These are phyloP conservation scores for Drosophila mulleri DNA, from an alignment of 2,888 invertebrate genomes.

Conservation along the genomic window DNA sequence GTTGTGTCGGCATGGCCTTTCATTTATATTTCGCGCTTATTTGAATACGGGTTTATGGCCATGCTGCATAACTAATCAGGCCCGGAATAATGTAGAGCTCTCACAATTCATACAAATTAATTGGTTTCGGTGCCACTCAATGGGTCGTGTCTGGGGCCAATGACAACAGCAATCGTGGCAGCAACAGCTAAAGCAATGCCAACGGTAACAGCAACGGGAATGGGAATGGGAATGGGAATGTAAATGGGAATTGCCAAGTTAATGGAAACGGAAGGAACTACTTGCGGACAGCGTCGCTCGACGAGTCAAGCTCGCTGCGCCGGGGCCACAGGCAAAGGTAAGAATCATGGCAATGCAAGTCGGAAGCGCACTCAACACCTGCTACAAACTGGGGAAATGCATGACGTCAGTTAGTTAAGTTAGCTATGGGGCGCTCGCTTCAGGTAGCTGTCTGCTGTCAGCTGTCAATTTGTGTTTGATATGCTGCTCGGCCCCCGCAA, in stretches of 20 bases:
- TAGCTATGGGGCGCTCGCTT: slow-evolving; percentile 1
- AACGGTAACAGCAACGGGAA: not conserved
- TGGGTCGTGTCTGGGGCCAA: slow-evolving; percentile 45
- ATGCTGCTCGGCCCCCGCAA: slow-evolving; percentile 52
- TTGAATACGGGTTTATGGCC: slow-evolving; percentile 50
- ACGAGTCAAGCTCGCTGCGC: slow-evolving; percentile 34
- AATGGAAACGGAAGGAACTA: slow-evolving; percentile 77
- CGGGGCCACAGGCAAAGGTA: slow-evolving; percentile 3
- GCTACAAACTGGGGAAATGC: slow-evolving; percentile 48
- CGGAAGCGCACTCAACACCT: slow-evolving; percentile 73
- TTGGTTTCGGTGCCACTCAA: slow-evolving; percentile 72
- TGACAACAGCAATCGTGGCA: slow-evolving; percentile 13
- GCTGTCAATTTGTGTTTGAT: slow-evolving; percentile 76
- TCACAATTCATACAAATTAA: slow-evolving; percentile 76
- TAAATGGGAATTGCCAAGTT: slow-evolving; percentile 31
- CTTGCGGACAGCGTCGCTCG: slow-evolving; percentile 71
- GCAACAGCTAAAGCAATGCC: not conserved
- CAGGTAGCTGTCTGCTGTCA: slow-evolving; percentile 62
- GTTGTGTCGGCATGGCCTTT: slow-evolving; percentile 54
- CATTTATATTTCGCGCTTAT: slow-evolving; percentile 60
- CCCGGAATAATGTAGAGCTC: slow-evolving; percentile 67
- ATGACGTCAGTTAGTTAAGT: slow-evolving; percentile 44
- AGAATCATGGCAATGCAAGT: slow-evolving; percentile 63
- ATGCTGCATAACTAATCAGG: slow-evolving; percentile 63
- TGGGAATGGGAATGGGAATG: slow-evolving; percentile 1